These are phyloP conservation scores for Triplophysa tibetana DNA, from an alignment of 2,113 vertebrate genomes.

Conservation along the genomic window DNA sequence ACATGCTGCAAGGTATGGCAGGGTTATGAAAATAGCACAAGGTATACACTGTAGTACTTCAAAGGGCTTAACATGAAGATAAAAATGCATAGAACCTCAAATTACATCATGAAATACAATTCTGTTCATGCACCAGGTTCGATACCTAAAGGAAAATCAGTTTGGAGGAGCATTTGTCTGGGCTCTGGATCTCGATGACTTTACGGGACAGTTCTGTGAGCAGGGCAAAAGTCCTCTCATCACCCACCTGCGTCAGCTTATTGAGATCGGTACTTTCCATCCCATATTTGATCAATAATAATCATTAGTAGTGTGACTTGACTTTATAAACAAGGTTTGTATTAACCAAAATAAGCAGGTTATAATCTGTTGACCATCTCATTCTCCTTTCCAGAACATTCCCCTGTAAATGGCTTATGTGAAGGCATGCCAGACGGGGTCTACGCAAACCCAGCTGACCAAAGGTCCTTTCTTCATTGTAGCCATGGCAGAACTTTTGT, in stretches of 20 bases:
- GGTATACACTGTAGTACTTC: too few species aligned
- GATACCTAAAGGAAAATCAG: constrained; percentile 71
- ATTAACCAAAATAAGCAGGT: too few species aligned
- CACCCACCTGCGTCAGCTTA: constrained; percentile 64
- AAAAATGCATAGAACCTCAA: too few species aligned
- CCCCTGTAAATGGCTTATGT: constrained; percentile 57
- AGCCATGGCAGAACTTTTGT: constrained; percentile 46
- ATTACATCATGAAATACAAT: neutral
- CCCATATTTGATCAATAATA: neutral
- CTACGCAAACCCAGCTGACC: constrained; percentile 57
- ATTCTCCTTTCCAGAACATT: neutral
- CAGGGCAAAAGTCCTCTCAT: constrained; percentile 75
- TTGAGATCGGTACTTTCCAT: constrained; percentile 59
- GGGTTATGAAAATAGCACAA: too few species aligned
- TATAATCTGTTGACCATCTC: too few species aligned
- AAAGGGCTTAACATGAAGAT: too few species aligned
- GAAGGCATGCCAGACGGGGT: constrained; percentile 48
- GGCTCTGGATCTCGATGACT: constrained; percentile 80
- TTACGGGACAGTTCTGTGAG: constrained; percentile 74
- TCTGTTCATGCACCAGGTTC: constrained; percentile 59
- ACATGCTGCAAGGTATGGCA: too few species aligned
- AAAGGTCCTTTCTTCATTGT: constrained; percentile 62
- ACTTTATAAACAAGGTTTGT: too few species aligned
- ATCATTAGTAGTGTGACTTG: neutral
- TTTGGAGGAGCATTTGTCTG: constrained; percentile 80